Base-by-base conservation (phyloP, 2,113 vertebrate species). In the Zapornia atra region DNA sequence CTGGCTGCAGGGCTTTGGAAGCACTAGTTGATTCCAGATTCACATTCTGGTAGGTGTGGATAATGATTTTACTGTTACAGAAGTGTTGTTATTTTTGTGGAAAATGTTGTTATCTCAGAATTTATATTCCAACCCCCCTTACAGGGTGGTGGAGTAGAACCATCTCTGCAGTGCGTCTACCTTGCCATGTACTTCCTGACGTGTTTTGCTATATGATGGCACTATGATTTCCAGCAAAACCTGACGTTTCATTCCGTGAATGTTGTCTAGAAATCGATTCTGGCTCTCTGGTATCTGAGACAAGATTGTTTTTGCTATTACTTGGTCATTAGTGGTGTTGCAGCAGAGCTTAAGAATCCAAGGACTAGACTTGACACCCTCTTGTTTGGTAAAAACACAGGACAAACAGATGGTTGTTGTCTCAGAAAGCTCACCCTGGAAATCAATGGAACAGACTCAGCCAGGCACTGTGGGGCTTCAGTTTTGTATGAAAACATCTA, bases 351-450 rank as follows among this genome's bases (percentile, higher is more conserved):
- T 53, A 34, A 34, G 79, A 31, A 40, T 25, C 75, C 85, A 54
- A 81, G 68, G 46, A 33, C 46, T 21, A 61, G 68, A 14, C 34
- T 73, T 48, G 51, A 24, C 48, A 44, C 7, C 15, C 75, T 91
- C 57, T 64, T 42, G 33, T 92, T 66, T 86, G 51, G 42, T 87
- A 15, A 54, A 90, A 84, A 79, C 82, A 51, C 18, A 42, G 46
- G 60, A 75, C 88, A 90, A 38, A 48, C 72, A 90, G 90, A 83
- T 90, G 79, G 79, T 11, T 14, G 42, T 5, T 81, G 64, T 57
- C 33, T 50, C 40, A n/a, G 90, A 31, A 61, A 36, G 48, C 22
- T 85, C 63, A 64, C 70, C 73, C 87, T 70, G 78, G 82, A 80
- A 88, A 63, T 4, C 36, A 22, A 80, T 42, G 33, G 50, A 70